Evolutionary conservation across 2,113 vertebrate species (phyloP).

Genomic region (Sitta europaea): DNA sequence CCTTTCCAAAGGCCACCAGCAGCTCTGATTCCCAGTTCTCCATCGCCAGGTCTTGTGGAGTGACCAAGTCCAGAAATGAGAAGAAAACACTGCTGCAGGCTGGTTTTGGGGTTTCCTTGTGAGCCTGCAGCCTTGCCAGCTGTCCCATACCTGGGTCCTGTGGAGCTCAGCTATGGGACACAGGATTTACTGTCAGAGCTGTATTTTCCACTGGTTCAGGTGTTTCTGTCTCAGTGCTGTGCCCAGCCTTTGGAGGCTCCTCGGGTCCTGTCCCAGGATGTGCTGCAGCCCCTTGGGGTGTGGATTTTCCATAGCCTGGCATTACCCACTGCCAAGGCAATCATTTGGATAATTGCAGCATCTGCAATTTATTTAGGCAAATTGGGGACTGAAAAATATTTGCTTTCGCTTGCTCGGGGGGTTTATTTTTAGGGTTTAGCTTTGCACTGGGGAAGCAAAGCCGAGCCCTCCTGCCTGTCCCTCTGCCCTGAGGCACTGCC

Average conservation of each 20-base stretch:
- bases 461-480: fast-evolving
- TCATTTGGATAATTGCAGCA: neutral
- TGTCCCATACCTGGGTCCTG: fast-evolving
- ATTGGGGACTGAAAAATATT: neutral
- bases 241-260: neutral
- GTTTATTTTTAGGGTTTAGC: neutral
- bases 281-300: neutral
- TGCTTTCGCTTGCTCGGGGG: neutral
- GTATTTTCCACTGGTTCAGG: neutral
- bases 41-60: neutral
- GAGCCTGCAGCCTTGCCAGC: neutral
- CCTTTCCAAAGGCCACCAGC: neutral
- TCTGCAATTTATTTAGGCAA: constrained; percentile 18
- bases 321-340: neutral
- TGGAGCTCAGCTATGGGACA: neutral
- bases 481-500: neutral
- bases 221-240: neutral
- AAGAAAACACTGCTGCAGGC: neutral
- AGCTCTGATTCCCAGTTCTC: neutral
- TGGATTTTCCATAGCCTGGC: neutral
- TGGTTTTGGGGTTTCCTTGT: neutral
- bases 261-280: fast-evolving
- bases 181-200: neutral
- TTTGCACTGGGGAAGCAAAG: neutral
- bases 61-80: fast-evolving